phyloP scores from a whole-genome alignment of 2,888 invertebrate genomes.

The Geophilus truncorum region DNA sequence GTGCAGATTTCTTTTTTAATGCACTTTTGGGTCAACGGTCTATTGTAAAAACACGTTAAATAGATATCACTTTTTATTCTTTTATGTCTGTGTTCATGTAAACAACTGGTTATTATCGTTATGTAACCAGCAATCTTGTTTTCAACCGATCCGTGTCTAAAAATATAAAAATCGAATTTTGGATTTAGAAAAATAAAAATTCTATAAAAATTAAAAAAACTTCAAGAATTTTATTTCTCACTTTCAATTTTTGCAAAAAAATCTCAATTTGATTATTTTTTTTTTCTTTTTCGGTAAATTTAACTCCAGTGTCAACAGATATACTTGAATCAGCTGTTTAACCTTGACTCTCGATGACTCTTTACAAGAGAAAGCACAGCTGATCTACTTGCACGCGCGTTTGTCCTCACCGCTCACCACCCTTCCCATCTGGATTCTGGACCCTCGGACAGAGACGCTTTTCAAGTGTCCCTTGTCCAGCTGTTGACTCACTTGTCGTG shows the following conservation, averaged over 20 bases:
- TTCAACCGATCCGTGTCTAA: no score
- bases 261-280: background rate
- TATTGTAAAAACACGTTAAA: background rate
- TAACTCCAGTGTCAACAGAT: background rate
- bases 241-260: background rate
- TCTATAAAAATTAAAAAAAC: no score
- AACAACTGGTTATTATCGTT: background rate
- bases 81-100: background rate
- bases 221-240: background rate
- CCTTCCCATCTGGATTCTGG: background rate
- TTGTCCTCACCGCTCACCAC: background rate
- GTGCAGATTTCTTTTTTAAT: background rate
- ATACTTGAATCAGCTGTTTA: conserved; percentile 11
- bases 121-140: no score
- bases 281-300: background rate
- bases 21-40: background rate
- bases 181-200: no score
- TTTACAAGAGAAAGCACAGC: conserved; percentile 7
- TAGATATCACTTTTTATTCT: background rate
- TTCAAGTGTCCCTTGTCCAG: background rate
- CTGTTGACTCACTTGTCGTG: background rate
- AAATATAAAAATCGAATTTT: no score
- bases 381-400: conserved; percentile 18
- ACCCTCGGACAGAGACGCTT: background rate
- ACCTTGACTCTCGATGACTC: conserved; percentile 8